Percentiles rank a stretch among this genome's conserved stretches.
These are phyloP conservation scores for Stylophora pistillata DNA, from an alignment of 64 coral and sea anemone genomes.

Conservation along the genomic window DNA sequence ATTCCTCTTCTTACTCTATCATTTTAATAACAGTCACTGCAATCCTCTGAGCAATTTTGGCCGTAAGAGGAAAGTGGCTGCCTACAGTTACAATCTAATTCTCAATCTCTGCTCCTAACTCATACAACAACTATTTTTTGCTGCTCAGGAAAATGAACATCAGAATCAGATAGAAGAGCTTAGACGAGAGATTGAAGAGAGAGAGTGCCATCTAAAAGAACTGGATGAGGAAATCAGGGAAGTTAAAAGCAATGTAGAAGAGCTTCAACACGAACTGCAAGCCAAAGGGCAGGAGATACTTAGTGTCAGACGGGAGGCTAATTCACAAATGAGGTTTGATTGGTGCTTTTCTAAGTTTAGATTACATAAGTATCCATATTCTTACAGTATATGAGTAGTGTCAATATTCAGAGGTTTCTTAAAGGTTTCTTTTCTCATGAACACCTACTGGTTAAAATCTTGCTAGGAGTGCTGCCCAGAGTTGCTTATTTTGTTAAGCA, in stretches of 20 bases:
- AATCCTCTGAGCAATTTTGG: too few relatives aligned
- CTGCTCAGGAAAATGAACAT: conserved; percentile 65
- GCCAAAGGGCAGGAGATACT: conserved; percentile 90
- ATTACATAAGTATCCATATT: too few relatives aligned
- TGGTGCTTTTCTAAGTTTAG: background rate
- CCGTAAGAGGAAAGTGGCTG: too few relatives aligned
- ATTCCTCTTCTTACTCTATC: too few relatives aligned
- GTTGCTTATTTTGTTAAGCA: background rate
- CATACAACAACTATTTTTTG: too few relatives aligned
- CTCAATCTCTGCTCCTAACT: background rate
- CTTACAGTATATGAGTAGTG: background rate
- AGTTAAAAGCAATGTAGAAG: conserved; percentile 41
- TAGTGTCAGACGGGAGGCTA: conserved; percentile 88
- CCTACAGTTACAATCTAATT: too few relatives aligned
- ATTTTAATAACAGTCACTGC: too few relatives aligned
- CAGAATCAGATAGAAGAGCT: conserved; percentile 81
- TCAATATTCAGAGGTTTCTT: too few relatives aligned
- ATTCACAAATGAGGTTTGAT: conserved; percentile 74
- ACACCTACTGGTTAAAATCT: background rate
- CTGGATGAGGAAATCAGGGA: conserved; percentile 70
- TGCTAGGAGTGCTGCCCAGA: background rate
- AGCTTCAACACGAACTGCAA: conserved; percentile 78
- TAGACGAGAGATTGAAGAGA: conserved; percentile 62
- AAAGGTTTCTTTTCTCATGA: too few relatives aligned
- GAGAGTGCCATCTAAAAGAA: conserved; percentile 68